Evolutionary conservation across 2,113 vertebrate genomes (phyloP).

Genomic region (Protobothrops mucrosquamatus): DNA sequence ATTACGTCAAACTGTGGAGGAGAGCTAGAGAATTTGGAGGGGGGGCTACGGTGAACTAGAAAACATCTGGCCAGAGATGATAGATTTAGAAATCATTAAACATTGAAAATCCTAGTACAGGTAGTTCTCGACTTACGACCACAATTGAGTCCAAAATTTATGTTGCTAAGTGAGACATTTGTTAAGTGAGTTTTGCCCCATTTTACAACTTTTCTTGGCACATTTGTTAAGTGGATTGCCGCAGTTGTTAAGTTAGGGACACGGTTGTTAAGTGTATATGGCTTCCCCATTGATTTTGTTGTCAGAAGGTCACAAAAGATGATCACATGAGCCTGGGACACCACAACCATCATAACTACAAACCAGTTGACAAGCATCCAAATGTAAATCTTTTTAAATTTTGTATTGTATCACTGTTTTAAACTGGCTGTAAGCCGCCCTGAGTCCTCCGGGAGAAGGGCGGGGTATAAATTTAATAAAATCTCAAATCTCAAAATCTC

Average conservation of each 20-base stretch:
- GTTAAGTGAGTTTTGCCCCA: background rate
- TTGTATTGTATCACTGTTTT: too few relatives aligned
- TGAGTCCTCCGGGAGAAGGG: too few relatives aligned
- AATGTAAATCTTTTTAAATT: too few relatives aligned
- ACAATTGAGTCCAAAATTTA: background rate
- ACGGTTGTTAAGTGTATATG: background rate
- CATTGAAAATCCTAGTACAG: background rate
- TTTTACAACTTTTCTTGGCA: background rate
- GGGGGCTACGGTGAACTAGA: too few relatives aligned
- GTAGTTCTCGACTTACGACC: background rate
- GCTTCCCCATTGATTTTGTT: too few relatives aligned
- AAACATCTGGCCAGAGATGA: background rate
- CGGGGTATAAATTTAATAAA: too few relatives aligned
- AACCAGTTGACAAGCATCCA: background rate
- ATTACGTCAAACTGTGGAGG: background rate
- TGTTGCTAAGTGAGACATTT: background rate
- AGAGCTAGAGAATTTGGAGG: background rate
- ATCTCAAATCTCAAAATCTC: too few relatives aligned
- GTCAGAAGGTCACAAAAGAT: background rate
- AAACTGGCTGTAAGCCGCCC: too few relatives aligned
- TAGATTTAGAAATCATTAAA: background rate
- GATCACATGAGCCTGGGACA: background rate
- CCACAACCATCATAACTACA: background rate
- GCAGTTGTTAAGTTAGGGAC: background rate
- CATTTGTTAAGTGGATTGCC: background rate